phyloP scores from a whole-genome alignment of 2,888 invertebrate species.

The Ethmia dodecea region DNA sequence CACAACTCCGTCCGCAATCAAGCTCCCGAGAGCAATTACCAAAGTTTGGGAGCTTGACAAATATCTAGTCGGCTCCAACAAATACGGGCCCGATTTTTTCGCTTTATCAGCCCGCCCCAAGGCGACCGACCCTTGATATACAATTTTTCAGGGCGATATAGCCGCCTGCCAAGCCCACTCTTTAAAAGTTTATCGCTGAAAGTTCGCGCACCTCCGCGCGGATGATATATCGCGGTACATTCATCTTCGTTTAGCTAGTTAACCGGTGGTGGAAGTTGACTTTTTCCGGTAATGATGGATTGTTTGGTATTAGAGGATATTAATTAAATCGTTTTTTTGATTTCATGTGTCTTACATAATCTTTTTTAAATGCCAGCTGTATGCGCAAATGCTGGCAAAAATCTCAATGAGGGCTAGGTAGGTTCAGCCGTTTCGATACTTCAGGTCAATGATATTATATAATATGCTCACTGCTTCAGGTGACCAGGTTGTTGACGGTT shows the following conservation, averaged over 20 bases:
- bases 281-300: no score
- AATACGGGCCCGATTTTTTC: slow-evolving; percentile 67
- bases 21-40: slow-evolving; percentile 62
- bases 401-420: no score
- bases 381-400: no score
- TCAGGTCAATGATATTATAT: no score
- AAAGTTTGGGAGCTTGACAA: slow-evolving; percentile 64
- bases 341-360: no score
- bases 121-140: slow-evolving; percentile 49
- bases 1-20: slow-evolving; percentile 25
- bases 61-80: slow-evolving; percentile 65
- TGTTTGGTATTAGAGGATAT: no score
- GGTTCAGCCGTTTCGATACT: no score
- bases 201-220: slow-evolving; percentile 62
- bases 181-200: slow-evolving; percentile 74
- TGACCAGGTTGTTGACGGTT: no score
- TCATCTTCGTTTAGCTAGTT: slow-evolving; percentile 61
- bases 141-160: slow-evolving; percentile 74
- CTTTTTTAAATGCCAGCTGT: no score
- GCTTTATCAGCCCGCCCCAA: slow-evolving; percentile 65
- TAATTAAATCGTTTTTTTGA: no score
- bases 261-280: slow-evolving; percentile 36
- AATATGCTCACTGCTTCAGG: no score
- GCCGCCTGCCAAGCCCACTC: slow-evolving; percentile 64
- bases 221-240: slow-evolving; percentile 67